Evolutionary conservation across 2,113 vertebrate species (phyloP).

Genomic region (Fukomys damarensis): DNA sequence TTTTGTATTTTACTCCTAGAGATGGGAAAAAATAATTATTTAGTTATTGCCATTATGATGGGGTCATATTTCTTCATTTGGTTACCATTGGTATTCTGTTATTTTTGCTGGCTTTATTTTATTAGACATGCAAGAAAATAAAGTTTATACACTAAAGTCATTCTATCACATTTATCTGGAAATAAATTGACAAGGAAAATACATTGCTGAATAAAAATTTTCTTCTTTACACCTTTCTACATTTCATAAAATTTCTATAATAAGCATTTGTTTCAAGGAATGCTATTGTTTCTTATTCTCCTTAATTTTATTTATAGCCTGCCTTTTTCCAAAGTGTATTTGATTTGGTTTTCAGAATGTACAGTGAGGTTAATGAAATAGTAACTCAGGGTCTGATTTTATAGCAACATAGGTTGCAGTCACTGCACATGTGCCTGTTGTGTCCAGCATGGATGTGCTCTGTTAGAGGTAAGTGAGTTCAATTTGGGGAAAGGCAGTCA

Average conservation of each 20-base stretch:
- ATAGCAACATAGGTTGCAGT: not conserved
- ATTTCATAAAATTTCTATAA: constrained; percentile 47
- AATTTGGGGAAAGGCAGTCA: not conserved
- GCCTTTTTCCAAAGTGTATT: constrained; percentile 43
- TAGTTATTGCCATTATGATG: not conserved
- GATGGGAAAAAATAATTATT: not conserved
- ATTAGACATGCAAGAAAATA: not conserved
- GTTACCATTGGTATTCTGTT: not conserved
- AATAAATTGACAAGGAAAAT: constrained; percentile 21
- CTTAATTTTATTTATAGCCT: constrained; percentile 60
- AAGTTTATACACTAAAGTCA: not conserved
- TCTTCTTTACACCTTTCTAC: not conserved
- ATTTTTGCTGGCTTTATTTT: constrained; percentile 28
- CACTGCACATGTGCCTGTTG: not conserved
- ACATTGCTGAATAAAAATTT: constrained; percentile 13
- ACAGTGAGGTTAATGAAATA: constrained; percentile 61
- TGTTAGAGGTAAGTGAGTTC: not conserved
- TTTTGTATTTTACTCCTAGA: not conserved
- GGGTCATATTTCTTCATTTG: not conserved
- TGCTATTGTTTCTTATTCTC: not conserved
- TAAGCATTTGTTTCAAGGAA: not conserved
- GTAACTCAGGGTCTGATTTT: constrained; percentile 44
- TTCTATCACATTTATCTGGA: constrained; percentile 23
- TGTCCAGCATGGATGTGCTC: not conserved
- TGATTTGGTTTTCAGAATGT: constrained; percentile 53